Evolutionary conservation across 2,797 vertebrate species (phyloP).

Genomic region (Pantherophis alleghaniensis): DNA sequence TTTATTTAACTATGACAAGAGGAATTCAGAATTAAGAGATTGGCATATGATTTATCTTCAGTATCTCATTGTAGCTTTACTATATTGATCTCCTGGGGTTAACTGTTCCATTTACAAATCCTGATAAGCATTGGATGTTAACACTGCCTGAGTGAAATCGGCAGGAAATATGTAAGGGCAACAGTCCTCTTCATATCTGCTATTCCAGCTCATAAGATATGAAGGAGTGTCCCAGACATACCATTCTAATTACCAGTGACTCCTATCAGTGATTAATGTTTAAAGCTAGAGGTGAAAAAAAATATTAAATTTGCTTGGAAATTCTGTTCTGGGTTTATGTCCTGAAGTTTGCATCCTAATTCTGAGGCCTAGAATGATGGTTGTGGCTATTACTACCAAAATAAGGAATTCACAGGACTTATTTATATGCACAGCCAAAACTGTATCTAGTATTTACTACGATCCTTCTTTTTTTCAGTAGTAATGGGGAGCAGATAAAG

Average conservation of each 20-base stretch:
- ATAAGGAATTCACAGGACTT: neutral
- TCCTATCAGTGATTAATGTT: neutral
- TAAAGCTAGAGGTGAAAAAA: neutral
- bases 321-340: neutral
- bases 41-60: constrained; percentile 14
- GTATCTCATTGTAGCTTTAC: neutral
- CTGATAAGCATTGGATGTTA: neutral
- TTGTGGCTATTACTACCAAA: neutral
- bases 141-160: neutral
- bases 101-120: accelerated
- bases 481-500: neutral
- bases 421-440: neutral
- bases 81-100: neutral
- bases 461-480: neutral
- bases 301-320: neutral
- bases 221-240: neutral
- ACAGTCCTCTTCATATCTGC: neutral
- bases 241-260: neutral
- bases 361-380: neutral
- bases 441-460: neutral
- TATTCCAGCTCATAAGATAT: constrained; percentile 39
- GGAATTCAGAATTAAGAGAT: neutral
- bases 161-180: constrained; percentile 1
- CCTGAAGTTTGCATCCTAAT: neutral
- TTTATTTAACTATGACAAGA: neutral